Percentiles rank a stretch among this genome's conserved stretches.
Conservation (phyloP, 2,888 invertebrate species). For the Eupeodes latifasciatus region DNA sequence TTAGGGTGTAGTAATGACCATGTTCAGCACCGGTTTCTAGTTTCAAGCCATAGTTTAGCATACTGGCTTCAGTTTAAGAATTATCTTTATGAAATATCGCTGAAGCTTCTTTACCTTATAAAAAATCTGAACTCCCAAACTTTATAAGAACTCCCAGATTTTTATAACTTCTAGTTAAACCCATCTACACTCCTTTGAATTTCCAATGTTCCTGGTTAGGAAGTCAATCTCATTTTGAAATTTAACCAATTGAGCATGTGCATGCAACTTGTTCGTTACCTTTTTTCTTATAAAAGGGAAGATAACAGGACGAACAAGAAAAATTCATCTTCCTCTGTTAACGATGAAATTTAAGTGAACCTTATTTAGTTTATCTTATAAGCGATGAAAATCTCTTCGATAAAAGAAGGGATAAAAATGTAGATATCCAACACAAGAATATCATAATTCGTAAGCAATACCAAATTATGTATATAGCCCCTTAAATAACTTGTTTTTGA, state of each 20-base stretch:
- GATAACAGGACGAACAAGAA: background rate
- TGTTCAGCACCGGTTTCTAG: too few relatives aligned
- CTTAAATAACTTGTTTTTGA: constrained; percentile 6
- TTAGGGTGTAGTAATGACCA: too few relatives aligned
- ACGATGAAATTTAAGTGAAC: constrained; percentile 12
- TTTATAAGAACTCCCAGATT: too few relatives aligned
- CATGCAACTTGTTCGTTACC: background rate
- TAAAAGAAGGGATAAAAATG: constrained; percentile 12
- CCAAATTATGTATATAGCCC: constrained; percentile 7
- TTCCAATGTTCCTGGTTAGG: too few relatives aligned
- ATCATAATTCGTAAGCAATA: background rate
- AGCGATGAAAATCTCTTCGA: background rate
- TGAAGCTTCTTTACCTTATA: too few relatives aligned
- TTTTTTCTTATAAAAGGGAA: background rate
- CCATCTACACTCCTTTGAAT: too few relatives aligned
- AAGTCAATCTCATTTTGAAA: too few relatives aligned
- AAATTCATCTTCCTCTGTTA: background rate
- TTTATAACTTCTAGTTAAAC: too few relatives aligned
- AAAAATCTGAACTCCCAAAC: too few relatives aligned
- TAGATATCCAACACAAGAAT: constrained; percentile 30
- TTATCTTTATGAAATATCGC: too few relatives aligned
- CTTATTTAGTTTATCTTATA: background rate
- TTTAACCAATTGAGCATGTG: background rate
- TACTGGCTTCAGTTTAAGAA: too few relatives aligned
- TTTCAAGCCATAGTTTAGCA: too few relatives aligned